These are phyloP conservation scores for Entomyzon cyanotis DNA, from an alignment of 2,113 vertebrate species.

Conservation along the genomic window DNA sequence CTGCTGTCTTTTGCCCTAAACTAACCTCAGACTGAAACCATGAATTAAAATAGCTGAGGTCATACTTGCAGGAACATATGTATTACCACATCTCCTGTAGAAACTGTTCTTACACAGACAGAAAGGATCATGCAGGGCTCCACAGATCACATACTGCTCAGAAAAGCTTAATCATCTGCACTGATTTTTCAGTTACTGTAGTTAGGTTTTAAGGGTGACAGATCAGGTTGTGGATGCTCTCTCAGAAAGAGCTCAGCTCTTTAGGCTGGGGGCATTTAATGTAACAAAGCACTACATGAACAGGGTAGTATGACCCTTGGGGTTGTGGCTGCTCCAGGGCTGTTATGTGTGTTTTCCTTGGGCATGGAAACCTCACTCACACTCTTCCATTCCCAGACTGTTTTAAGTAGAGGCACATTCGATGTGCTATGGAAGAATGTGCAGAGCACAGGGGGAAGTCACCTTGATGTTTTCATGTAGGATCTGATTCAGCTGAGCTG, in stretches of 20 bases:
- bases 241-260: background rate
- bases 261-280: background rate
- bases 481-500: background rate
- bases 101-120: background rate
- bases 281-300: background rate
- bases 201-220: background rate
- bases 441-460: background rate
- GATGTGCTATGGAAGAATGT: background rate
- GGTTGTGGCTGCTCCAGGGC: background rate
- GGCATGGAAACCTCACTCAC: background rate
- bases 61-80: background rate
- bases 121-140: background rate
- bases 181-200: background rate
- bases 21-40: background rate
- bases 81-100: background rate
- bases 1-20: background rate
- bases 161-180: background rate
- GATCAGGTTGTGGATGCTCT: background rate
- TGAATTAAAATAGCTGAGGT: background rate
- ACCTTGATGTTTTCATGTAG: background rate
- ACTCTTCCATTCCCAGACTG: background rate
- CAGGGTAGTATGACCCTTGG: accelerated
- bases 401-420: background rate
- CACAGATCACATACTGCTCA: background rate
- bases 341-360: background rate